Evolutionary conservation across 2,888 invertebrate genomes (phyloP), one percentile per base, ranked within the genome.

Genomic region (Ochlodes sylvanus): DNA sequence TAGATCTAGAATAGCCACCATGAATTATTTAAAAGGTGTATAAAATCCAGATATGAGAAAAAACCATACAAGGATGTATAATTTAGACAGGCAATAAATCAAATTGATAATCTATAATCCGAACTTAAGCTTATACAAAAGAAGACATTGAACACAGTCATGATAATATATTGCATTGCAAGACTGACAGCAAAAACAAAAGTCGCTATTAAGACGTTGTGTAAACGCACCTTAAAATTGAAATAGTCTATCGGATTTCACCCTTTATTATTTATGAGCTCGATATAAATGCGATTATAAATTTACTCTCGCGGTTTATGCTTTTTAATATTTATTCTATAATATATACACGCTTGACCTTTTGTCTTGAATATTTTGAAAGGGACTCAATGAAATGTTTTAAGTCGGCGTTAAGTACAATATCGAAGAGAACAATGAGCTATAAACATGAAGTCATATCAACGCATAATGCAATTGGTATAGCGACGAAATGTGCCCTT

Each of bases 391-490:
- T 85, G 84, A 86, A 86, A 83, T 80, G 80, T 84, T 83, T 86
- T 82, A 86, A 90, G 86, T 81, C 83, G 78, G 81, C 84, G 85
- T 82, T 85, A 84, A 86, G 82, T 84, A 84, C 85, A 86, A 86
- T 82, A 86, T 84, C 76, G 76, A 69, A 69, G 82, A 82, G 87
- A 91, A 92, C 91, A 92, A 92, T 92, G 83, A 82, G 86, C 85
- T 79, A 91, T 92, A 92, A 92, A 92, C 84, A 88, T 81, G 80
- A 80, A 77, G 77, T 81, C 83, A 84, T 86, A 91, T 89, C 87
- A 88, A 89, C 87, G 82, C 82, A 86, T 88, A 86, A 88, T 87
- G 81, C 82, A 82, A 82, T 84, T 47, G 78, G 80, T 77, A 76
- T 78, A 72, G 71, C 77, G 81, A 82, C 84, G 79, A 79, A 86